phyloP scores from a whole-genome alignment of 2,797 vertebrate genomes.

The Amazonetta brasiliensis region DNA sequence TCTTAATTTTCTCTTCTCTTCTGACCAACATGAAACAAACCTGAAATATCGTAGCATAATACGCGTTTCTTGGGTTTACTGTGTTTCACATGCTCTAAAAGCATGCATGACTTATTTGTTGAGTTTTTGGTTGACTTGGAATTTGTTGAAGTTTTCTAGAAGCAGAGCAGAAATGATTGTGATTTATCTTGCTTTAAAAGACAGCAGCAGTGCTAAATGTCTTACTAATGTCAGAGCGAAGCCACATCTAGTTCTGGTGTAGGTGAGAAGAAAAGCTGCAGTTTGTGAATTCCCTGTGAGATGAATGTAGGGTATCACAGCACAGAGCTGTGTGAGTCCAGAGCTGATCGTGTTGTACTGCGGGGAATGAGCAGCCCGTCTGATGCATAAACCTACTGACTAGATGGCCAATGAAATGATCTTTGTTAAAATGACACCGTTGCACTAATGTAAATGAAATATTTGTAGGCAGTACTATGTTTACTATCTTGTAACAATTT shows the following conservation, averaged over 20 bases:
- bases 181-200: not conserved
- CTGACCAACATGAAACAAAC: not conserved
- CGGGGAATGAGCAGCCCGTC: not conserved
- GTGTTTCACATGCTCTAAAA: not conserved
- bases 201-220: not conserved
- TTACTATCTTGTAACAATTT: not conserved
- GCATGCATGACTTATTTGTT: not conserved
- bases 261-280: not conserved
- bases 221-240: not conserved
- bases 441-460: not conserved
- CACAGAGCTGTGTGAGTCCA: not conserved
- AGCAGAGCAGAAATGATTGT: not conserved
- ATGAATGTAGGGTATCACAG: not conserved
- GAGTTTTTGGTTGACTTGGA: not conserved
- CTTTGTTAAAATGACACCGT: not conserved
- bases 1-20: not conserved
- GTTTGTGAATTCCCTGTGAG: not conserved
- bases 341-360: not conserved
- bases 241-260: not conserved
- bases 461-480: not conserved
- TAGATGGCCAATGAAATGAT: not conserved
- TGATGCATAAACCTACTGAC: not conserved
- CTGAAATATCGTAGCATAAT: not conserved
- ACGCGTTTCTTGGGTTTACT: not conserved
- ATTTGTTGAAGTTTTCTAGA: not conserved